Percentiles rank a stretch among this genome's conserved stretches.
These are phyloP conservation scores for Chelonia mydas DNA, from an alignment of 2,797 vertebrate species.

Conservation along the genomic window DNA sequence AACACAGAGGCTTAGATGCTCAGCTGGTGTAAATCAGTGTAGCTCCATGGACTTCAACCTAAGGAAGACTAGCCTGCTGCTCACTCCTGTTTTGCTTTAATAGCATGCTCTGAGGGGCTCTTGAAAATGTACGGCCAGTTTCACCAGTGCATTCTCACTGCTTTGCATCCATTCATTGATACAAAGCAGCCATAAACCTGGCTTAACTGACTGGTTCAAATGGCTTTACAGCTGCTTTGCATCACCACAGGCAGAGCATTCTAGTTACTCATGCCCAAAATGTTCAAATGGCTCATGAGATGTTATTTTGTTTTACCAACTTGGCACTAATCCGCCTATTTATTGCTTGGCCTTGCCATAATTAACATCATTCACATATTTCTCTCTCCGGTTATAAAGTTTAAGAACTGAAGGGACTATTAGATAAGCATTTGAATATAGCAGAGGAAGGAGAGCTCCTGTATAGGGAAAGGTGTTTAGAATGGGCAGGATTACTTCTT, in stretches of 20 bases:
- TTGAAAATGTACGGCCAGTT: background rate
- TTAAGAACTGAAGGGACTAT: constrained; percentile 23
- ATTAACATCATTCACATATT: background rate
- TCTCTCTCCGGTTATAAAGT: background rate
- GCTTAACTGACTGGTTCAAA: background rate
- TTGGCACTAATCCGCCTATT: constrained; percentile 41
- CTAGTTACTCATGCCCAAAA: constrained; percentile 6
- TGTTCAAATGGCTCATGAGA: constrained; percentile 23
- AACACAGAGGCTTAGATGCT: background rate
- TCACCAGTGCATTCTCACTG: background rate
- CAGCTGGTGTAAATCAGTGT: background rate
- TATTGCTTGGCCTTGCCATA: background rate
- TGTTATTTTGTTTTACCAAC: background rate
- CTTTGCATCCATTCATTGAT: background rate
- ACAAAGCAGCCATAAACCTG: background rate
- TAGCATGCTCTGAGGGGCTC: background rate
- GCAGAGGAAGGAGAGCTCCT: constrained; percentile 8
- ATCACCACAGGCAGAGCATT: background rate
- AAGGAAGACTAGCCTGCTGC: background rate
- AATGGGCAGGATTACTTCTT: constrained; percentile 17
- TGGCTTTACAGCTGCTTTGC: background rate
- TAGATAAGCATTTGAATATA: constrained; percentile 12
- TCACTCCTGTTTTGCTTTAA: background rate
- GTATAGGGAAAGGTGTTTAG: constrained; percentile 9
- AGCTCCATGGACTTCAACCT: background rate